These are phyloP conservation scores for Seira ritae DNA, from an alignment of 2,888 invertebrate species.

Conservation along the genomic window DNA sequence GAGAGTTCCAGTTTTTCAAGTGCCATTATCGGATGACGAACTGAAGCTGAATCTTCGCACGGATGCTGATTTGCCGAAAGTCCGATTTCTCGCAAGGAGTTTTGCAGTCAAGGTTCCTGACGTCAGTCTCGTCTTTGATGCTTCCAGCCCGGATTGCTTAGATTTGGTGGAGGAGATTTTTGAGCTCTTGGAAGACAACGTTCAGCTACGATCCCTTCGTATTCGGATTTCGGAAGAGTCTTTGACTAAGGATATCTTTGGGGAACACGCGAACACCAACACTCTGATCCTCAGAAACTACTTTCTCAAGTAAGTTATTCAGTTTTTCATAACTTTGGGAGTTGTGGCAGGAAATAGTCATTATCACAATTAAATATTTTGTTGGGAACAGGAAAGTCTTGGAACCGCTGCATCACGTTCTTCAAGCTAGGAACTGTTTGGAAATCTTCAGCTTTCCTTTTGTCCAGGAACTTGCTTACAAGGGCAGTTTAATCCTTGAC, in stretches of 20 bases:
- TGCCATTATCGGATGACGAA: conserved; percentile 67
- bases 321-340: neutral
- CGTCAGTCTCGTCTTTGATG: conserved; percentile 67
- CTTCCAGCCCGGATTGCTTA: conserved; percentile 60
- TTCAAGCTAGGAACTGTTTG: conserved; percentile 65
- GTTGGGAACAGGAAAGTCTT: conserved; percentile 65
- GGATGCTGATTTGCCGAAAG: conserved; percentile 62
- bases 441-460: conserved; percentile 72
- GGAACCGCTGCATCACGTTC: conserved; percentile 64
- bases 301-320: conserved; percentile 64
- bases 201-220: conserved; percentile 64
- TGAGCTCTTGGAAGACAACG: conserved; percentile 63
- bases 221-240: conserved; percentile 68
- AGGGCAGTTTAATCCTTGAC: conserved; percentile 57
- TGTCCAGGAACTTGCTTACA: conserved; percentile 64
- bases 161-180: conserved; percentile 68
- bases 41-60: conserved; percentile 48
- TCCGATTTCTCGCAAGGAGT: conserved; percentile 60
- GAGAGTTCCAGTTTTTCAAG: conserved; percentile 71
- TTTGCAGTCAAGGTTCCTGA: conserved; percentile 67
- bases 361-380: too few species aligned
- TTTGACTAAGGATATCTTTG: conserved; percentile 56
- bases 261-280: conserved; percentile 50
- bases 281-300: conserved; percentile 65
- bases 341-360: neutral